These are phyloP conservation scores for Mamestra brassicae DNA, from an alignment of 2,888 invertebrate species.

Conservation along the genomic window DNA sequence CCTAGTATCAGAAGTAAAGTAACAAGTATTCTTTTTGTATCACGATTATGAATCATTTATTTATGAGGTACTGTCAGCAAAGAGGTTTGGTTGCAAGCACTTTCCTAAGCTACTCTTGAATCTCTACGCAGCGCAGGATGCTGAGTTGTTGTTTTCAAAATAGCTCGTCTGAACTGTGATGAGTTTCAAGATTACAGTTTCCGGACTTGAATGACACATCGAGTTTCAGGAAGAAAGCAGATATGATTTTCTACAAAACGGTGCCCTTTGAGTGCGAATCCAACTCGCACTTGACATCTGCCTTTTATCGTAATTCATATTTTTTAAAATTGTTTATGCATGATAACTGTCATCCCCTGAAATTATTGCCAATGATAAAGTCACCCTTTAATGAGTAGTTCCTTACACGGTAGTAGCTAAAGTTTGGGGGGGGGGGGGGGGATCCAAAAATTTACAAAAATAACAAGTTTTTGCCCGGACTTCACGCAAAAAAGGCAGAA, in stretches of 20 bases:
- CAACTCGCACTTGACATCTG: too few relatives aligned
- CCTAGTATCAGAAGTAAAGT: neutral
- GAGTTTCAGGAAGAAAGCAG: neutral
- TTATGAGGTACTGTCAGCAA: constrained; percentile 29
- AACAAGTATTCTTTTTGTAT: constrained; percentile 5
- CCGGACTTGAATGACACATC: neutral
- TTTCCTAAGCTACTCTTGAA: neutral
- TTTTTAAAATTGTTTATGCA: too few relatives aligned
- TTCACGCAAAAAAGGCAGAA: too few relatives aligned
- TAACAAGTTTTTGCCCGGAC: too few relatives aligned
- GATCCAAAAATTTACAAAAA: too few relatives aligned
- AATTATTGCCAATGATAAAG: neutral
- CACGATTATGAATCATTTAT: constrained; percentile 37
- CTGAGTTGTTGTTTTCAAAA: neutral
- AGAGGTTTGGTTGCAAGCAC: neutral
- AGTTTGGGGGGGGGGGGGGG: too few relatives aligned
- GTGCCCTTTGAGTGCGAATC: too few relatives aligned
- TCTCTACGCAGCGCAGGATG: neutral
- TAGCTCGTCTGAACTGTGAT: neutral
- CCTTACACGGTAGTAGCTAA: too few relatives aligned
- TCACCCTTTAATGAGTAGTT: neutral
- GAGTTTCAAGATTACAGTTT: neutral
- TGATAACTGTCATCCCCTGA: neutral
- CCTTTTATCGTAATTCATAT: too few relatives aligned
- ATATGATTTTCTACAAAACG: neutral